Evolutionary conservation across 2,888 invertebrate genomes (phyloP), one percentile per base, ranked within the genome.

Genomic region (Cylindroiulus punctatus): DNA sequence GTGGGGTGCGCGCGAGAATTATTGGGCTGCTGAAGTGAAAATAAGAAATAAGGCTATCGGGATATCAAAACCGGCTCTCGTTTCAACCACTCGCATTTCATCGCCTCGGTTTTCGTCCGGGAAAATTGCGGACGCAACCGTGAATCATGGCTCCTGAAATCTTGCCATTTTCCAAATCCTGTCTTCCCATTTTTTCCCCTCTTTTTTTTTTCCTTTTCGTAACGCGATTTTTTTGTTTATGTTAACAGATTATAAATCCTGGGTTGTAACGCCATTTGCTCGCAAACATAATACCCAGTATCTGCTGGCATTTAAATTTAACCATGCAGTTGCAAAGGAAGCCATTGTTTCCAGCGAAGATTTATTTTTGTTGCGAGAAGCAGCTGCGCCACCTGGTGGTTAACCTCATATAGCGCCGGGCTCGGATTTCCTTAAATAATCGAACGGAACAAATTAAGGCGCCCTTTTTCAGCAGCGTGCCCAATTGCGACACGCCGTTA

Each of bases 211-310:
- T 65, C 26, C 26, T 65, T 65, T 65, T n/a, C 22, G 65, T 22
- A 65, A 65, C 65, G n/a, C 65, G 65, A 65, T 65, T 65, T 65
- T 65, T 65, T 65, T 65, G 65, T 65, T 65, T 65, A 65, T 65
- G 65, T 65, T 65, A 65, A 65, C 65, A 65, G 65, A 65, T 65
- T 65, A 65, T 65, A 65, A 65, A 65, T 65, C 65, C 65, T 65
- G 65, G 65, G 65, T 65, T 65, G 65, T 65, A 65, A 65, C 65
- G 65, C 65, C 65, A 65, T 65, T 65, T 65, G 65, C 65, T 65
- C 65, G 65, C 65, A 65, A 65, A 65, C 65, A 65, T 65, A 65
- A 65, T 65, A 65, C 65, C 65, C 65, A 65, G 65, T 65, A 65
- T 65, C 65, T 65, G 65, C 65, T 65, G 65, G 65, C 65, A 65